phyloP scores from a whole-genome alignment of 2,797 vertebrate genomes.

The Hydrophis major region DNA sequence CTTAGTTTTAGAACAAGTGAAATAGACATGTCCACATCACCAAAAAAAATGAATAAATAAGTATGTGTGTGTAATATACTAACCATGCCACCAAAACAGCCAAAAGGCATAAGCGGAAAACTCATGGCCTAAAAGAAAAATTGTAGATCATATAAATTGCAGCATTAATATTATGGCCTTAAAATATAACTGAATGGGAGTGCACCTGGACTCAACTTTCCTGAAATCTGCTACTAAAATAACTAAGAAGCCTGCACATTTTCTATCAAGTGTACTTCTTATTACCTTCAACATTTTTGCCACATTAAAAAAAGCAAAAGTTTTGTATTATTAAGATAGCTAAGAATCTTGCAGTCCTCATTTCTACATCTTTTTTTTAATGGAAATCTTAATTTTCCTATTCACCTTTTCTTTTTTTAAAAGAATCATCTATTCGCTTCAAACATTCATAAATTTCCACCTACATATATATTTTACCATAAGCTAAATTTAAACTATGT shows the following conservation, averaged over 20 bases:
- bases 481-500: not conserved
- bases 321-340: not conserved
- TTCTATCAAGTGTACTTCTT: not conserved
- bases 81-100: slow-evolving; percentile 74
- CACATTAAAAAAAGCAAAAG: not conserved
- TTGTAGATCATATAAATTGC: slow-evolving; percentile 27
- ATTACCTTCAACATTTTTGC: not conserved
- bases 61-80: slow-evolving; percentile 61
- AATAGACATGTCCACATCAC: not conserved
- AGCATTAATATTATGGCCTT: not conserved
- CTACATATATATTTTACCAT: not conserved
- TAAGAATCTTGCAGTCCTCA: not conserved
- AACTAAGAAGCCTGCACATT: not conserved
- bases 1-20: not conserved
- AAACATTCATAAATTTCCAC: not conserved
- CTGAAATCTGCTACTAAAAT: not conserved
- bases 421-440: not conserved
- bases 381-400: not conserved
- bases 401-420: not conserved
- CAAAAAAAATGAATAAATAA: not conserved
- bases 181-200: not conserved
- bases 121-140: slow-evolving; percentile 72
- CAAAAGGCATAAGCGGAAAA: slow-evolving; percentile 76
- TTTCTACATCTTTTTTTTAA: not conserved
- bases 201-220: not conserved